Percentiles rank a stretch among this genome's conserved stretches.
Conservation (phyloP, 2,888 invertebrate genomes). For the Drosophila siamana region DNA sequence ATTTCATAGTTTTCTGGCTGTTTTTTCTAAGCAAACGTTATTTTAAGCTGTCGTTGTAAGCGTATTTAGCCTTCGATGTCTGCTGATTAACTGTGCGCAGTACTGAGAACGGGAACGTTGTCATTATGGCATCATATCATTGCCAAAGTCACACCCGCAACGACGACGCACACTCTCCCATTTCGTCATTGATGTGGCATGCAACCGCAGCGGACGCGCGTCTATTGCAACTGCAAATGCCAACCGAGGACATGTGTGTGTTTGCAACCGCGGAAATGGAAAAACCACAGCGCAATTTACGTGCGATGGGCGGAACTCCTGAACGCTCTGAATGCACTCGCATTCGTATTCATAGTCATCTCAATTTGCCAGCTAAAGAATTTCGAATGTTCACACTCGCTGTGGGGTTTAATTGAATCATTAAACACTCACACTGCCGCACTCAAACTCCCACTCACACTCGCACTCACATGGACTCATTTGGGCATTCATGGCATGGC, state of each 20-base stretch:
- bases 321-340: slow-evolving; percentile 6
- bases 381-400: slow-evolving; percentile 12
- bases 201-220: slow-evolving; percentile 11
- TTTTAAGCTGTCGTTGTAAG: neutral
- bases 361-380: slow-evolving; percentile 11
- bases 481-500: slow-evolving; percentile 4
- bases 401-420: slow-evolving; percentile 25
- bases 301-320: slow-evolving; percentile 8
- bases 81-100: neutral
- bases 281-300: slow-evolving; percentile 16
- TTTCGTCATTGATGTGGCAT: slow-evolving; percentile 25
- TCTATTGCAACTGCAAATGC: slow-evolving; percentile 86
- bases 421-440: slow-evolving; percentile 19
- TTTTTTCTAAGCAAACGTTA: too few relatives aligned
- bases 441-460: neutral
- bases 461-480: slow-evolving; percentile 4
- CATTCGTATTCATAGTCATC: neutral
- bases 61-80: neutral
- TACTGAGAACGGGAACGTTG: neutral
- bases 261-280: slow-evolving; percentile 15
- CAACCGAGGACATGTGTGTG: slow-evolving; percentile 13
- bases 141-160: slow-evolving; percentile 12
- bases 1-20: too few relatives aligned
- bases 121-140: slow-evolving; percentile 6
- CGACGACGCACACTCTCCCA: neutral